These are phyloP conservation scores for Orientallactaga sibirica DNA, from an alignment of 2,797 vertebrate genomes.

Conservation along the genomic window DNA sequence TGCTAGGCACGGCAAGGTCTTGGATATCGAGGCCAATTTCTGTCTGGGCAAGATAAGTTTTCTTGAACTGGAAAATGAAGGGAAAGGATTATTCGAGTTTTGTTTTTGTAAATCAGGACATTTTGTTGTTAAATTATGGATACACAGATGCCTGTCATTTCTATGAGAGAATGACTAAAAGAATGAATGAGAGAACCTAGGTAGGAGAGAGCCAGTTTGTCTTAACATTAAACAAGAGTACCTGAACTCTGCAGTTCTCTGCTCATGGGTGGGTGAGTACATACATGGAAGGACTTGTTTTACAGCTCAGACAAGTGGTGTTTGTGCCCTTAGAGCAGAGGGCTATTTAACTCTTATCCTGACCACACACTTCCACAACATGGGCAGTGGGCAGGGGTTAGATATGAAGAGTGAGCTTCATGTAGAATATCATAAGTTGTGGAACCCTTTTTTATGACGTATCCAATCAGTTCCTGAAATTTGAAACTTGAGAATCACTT, in stretches of 20 bases:
- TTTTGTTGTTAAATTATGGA: slow-evolving; percentile 21
- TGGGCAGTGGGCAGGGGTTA: neutral
- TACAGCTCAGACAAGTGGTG: neutral
- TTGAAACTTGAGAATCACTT: slow-evolving; percentile 1
- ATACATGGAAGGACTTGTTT: neutral
- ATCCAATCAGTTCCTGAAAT: neutral
- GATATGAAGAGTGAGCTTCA: neutral
- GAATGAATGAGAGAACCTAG: no score
- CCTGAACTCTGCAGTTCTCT: neutral
- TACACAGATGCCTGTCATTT: no score
- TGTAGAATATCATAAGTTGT: no score
- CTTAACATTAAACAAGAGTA: neutral
- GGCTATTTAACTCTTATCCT: neutral
- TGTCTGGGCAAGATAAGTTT: neutral
- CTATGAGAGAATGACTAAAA: no score
- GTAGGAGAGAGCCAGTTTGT: neutral
- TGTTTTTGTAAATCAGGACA: slow-evolving; percentile 17
- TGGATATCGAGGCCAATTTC: no score
- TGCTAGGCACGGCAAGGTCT: no score
- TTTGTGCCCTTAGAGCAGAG: neutral
- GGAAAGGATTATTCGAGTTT: neutral
- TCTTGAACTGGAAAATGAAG: slow-evolving; percentile 1
- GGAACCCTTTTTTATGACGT: neutral
- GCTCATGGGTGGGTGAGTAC: neutral
- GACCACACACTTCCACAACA: neutral